Evolutionary conservation across 2,113 vertebrate genomes (phyloP), one percentile per base, ranked within the genome.

Genomic region (Nematolebias whitei): DNA sequence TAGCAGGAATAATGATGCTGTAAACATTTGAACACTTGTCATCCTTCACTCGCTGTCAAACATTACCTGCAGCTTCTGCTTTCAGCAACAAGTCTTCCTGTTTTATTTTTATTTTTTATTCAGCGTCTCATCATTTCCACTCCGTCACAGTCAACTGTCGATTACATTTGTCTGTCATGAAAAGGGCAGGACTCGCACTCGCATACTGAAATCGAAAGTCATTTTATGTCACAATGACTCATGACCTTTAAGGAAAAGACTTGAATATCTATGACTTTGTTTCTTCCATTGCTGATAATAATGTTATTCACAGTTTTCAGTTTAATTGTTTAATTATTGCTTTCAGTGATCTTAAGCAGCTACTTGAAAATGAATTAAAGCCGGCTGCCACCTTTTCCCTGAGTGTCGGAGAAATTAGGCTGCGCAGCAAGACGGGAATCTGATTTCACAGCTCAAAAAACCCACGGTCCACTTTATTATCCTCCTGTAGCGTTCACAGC

Each of bases 391-490:
- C 39, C 56, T 64, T 62, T 64, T 40, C 18, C 24, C 45, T 18
- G n/a, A 63, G 49, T 65, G 62, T 58, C 24, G 8, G 50, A 68
- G 54, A 71, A 79, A 79, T 76, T 32, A 69, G 66, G 74, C 61
- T 55, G 24, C 59, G 24, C 76, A 62, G 77, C 55, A 19, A 57
- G 71, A 71, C 29, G 4, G 14, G 18, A 68, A 49, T 53, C 18
- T 44, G 63, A 48, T 50, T 62, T 32, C 2, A 5, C 53, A 12
- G 4, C 15, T 14, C 0, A 7, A 14, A 26, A 22, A 57, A 38
- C n/a, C n/a, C n/a, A 12, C 16, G n/a, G 26, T 63, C 44, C 26
- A 47, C 69, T 78, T 71, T 65, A 66, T 76, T 66, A 61, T 26
- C 3, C 20, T 66, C 74, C 74, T 70, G 54, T 62, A 38, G 65